Evolutionary conservation across 2,888 invertebrate genomes (phyloP).

Genomic region (Lochmaea capreae): DNA sequence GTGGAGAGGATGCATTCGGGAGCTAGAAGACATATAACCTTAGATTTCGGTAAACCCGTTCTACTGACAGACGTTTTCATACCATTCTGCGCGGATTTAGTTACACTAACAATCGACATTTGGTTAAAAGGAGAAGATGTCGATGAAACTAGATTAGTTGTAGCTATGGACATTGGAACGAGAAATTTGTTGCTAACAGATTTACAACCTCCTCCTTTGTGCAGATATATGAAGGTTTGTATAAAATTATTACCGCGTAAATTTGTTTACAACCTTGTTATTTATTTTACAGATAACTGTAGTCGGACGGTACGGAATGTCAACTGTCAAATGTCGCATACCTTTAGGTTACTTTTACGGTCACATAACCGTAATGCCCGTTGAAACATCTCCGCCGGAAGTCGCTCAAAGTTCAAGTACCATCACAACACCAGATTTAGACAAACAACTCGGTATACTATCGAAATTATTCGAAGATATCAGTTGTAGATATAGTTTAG

Average conservation of each 20-base stretch:
- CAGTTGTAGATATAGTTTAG: conserved; percentile 83
- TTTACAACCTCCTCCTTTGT: conserved; percentile 90
- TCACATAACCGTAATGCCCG: conserved; percentile 80
- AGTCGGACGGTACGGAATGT: conserved; percentile 92
- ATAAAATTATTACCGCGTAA: neutral
- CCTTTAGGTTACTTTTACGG: conserved; percentile 95
- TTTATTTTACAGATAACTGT: conserved; percentile 79
- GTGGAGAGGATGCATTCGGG: conserved; percentile 95
- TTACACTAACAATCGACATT: conserved; percentile 88
- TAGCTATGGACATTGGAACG: conserved; percentile 88
- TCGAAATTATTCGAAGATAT: conserved; percentile 82
- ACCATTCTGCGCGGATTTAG: conserved; percentile 83
- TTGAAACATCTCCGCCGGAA: conserved; percentile 64
- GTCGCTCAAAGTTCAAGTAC: conserved; percentile 57
- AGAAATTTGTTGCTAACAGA: conserved; percentile 88
- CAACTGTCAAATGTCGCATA: conserved; percentile 88
- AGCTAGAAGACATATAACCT: conserved; percentile 89
- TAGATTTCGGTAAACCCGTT: conserved; percentile 91
- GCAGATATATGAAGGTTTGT: conserved; percentile 86
- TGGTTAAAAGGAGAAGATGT: conserved; percentile 90
- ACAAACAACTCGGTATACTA: conserved; percentile 74
- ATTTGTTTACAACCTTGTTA: neutral
- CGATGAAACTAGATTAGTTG: conserved; percentile 86
- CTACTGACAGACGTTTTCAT: conserved; percentile 88
- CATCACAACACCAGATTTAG: conserved; percentile 62